A percentile compares a stretch with the other conserved stretches of the same genome.
phyloP scores from a whole-genome alignment of 1,140 invertebrate genomes.

The Pinna nobilis region DNA sequence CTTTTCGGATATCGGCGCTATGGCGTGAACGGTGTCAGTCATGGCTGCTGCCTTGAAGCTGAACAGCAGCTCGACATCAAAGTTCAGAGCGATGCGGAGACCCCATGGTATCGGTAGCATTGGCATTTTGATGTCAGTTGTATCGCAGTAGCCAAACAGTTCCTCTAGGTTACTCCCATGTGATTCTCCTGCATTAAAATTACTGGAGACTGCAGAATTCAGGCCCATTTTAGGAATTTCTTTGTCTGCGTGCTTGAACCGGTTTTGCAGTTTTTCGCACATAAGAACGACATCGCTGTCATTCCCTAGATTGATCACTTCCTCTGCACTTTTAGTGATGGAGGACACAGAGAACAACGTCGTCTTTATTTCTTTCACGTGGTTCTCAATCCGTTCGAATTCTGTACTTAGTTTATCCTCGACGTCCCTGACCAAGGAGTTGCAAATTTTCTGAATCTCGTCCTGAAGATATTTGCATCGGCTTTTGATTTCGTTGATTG shows the following conservation, averaged over 20 bases:
- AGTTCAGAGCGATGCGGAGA: constrained; percentile 46
- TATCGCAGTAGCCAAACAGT: constrained; percentile 52
- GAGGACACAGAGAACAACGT: constrained; percentile 45
- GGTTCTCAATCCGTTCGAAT: constrained; percentile 44
- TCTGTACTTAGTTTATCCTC: constrained; percentile 42
- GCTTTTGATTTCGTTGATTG: constrained; percentile 46
- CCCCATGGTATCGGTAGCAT: constrained; percentile 53
- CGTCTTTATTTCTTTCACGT: constrained; percentile 39
- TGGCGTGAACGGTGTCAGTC: constrained; percentile 52
- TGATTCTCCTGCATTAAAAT: constrained; percentile 45
- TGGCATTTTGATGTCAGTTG: constrained; percentile 49
- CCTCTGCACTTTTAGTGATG: constrained; percentile 47
- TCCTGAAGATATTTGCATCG: constrained; percentile 46
- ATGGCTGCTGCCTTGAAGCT: constrained; percentile 44
- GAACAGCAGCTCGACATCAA: constrained; percentile 48
- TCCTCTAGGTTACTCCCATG: constrained; percentile 41
- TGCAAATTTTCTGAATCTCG: constrained; percentile 53
- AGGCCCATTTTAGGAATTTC: constrained; percentile 43
- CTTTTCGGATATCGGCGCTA: constrained; percentile 53
- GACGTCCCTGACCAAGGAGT: constrained; percentile 41
- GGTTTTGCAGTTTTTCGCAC: constrained; percentile 48
- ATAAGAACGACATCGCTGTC: constrained; percentile 48
- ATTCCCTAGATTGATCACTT: constrained; percentile 48
- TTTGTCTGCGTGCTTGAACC: constrained; percentile 50
- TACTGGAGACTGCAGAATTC: constrained; percentile 41